Base-by-base conservation (phyloP, 2,113 vertebrate species). In the Rhinoderma darwinii region DNA sequence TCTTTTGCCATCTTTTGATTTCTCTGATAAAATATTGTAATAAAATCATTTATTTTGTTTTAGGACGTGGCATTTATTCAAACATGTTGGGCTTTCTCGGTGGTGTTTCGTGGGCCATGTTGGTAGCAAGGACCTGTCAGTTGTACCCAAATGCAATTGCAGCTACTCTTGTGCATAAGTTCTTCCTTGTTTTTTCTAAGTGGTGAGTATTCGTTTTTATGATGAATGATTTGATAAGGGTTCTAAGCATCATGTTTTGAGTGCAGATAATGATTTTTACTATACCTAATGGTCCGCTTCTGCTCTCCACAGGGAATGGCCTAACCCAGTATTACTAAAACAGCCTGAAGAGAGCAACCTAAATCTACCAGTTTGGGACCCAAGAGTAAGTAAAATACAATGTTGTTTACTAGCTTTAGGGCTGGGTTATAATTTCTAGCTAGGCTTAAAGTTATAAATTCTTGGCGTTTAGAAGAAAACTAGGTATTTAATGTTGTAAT, bases 21-120 rank as follows among this genome's bases (percentile, higher is more conserved):
- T 47, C 44, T 0, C 44, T 12, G 9, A 9, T 47, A 1, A 47
- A 12, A 11, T 11, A 47, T 47, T 47, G 4, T 9, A 47, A 12
- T 47, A n/a, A n/a, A 30, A 10, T 27, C 11, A 9, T 51, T 72
- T 51, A 17, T 82, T 82, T 51, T 39, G 14, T 25, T 5, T 68
- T 8, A 99, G 98, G 96, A 14, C 97, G 97, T 86, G 98, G 97
- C 54, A 97, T 99, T 92, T 99, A 99, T 92, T 99, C 98, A 88
- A 99, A 99, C 90, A 96, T 99, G 92, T 87, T 99, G 91, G 98
- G 98, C 68, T 99, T 99, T 89, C 95, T 99, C 86, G 98, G 98
- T 89, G 98, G 98, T 51, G 97, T 99, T 88, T 99, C 97, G 14
- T 99, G 98, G 98, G 97, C 98, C 30, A 98, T 99, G 96, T 91